Percentiles rank a stretch among this genome's conserved stretches.
phyloP scores from a whole-genome alignment of 2,113 vertebrate species.

The Grammomys surdaster region DNA sequence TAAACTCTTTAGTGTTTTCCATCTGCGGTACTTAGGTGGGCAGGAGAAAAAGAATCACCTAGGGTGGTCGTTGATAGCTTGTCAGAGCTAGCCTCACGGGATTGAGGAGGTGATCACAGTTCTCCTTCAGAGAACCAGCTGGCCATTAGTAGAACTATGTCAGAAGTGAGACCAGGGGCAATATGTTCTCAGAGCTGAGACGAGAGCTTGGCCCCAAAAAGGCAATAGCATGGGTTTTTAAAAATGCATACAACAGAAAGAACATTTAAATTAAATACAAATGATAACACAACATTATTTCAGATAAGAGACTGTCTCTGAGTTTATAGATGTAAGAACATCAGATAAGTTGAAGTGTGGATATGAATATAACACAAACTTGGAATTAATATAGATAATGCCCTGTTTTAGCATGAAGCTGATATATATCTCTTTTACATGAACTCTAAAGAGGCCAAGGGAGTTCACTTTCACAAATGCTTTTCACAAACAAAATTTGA shows the following conservation, averaged over 20 bases:
- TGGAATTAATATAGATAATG: background rate
- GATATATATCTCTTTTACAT: background rate
- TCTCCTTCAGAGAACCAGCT: no score
- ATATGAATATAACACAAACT: background rate
- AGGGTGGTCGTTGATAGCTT: no score
- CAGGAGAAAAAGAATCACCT: no score
- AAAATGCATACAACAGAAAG: background rate
- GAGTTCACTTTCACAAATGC: background rate
- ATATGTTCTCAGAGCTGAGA: no score
- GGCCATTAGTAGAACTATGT: no score
- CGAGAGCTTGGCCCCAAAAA: no score
- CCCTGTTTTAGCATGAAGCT: background rate
- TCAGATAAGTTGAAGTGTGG: background rate
- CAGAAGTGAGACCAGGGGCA: no score
- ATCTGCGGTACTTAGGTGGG: no score
- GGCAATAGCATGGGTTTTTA: no score
- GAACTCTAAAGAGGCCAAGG: background rate
- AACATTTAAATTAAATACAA: background rate
- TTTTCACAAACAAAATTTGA: background rate
- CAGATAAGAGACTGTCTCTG: background rate
- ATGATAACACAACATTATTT: background rate
- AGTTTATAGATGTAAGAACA: background rate
- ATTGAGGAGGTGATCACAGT: no score
- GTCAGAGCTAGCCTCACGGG: no score
- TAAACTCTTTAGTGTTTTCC: no score